Evolutionary conservation across 2,888 invertebrate species (phyloP).

Genomic region (Scaptomyza flava): DNA sequence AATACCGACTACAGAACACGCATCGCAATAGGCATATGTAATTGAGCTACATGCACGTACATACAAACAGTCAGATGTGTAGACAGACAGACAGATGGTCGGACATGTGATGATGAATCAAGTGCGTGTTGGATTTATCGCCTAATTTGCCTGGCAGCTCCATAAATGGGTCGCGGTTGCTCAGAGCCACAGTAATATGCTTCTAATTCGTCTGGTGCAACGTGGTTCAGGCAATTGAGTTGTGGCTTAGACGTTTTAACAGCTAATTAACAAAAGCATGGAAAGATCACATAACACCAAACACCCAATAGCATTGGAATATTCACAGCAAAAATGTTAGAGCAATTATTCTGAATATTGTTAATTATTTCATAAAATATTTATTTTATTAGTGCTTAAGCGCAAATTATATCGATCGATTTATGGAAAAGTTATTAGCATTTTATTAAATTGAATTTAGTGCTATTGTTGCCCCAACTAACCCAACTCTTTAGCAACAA

Average conservation of each 20-base stretch:
- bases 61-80: conserved; percentile 12
- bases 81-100: conserved; percentile 18
- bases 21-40: conserved; percentile 48
- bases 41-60: conserved; percentile 53
- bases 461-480: neutral
- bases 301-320: neutral
- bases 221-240: conserved; percentile 37
- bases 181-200: conserved; percentile 31
- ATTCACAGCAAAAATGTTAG: too few species aligned
- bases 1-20: conserved; percentile 7
- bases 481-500: conserved; percentile 23
- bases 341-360: neutral
- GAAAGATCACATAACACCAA: conserved; percentile 20
- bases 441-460: neutral
- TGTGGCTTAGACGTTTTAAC: conserved; percentile 48
- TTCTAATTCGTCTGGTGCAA: conserved; percentile 28
- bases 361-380: neutral
- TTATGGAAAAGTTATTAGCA: neutral
- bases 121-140: conserved; percentile 34
- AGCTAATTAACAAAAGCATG: conserved; percentile 63
- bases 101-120: conserved; percentile 36
- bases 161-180: conserved; percentile 57
- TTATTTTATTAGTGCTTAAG: neutral
- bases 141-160: conserved; percentile 62
- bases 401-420: neutral